Evolutionary conservation across 2,113 vertebrate genomes (phyloP).

Genomic region (Chelonoidis abingdonii): DNA sequence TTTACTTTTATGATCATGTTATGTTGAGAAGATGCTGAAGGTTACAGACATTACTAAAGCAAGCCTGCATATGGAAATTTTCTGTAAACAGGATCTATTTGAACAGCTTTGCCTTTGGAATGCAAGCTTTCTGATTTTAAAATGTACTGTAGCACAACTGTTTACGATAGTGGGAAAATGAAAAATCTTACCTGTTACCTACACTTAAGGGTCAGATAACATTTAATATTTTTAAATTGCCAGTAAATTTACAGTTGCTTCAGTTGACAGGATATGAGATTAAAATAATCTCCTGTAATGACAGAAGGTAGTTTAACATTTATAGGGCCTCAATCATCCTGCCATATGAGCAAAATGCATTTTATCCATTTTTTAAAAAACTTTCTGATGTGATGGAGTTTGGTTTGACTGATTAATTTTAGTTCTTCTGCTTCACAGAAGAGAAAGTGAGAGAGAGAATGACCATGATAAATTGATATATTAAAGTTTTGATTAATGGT

Average conservation of each 20-base stretch:
- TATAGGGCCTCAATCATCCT: conserved; percentile 35
- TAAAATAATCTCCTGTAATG: conserved; percentile 34
- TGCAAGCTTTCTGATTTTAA: conserved; percentile 1
- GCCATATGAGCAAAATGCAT: neutral
- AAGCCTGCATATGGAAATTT: neutral
- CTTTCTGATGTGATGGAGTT: conserved; percentile 41
- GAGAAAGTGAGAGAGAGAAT: conserved; percentile 41
- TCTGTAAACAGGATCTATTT: neutral
- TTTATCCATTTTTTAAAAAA: conserved; percentile 35
- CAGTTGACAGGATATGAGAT: conserved; percentile 29
- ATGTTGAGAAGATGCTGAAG: neutral
- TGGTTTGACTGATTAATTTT: conserved; percentile 75
- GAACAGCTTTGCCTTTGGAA: neutral
- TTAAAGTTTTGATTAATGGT: conserved; percentile 80
- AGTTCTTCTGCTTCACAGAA: conserved; percentile 54
- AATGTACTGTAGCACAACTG: conserved; percentile 31
- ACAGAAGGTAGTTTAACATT: conserved; percentile 29
- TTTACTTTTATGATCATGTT: neutral
- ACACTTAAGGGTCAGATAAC: neutral
- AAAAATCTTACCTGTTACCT: conserved; percentile 2
- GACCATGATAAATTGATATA: conserved; percentile 78
- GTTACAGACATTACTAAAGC: neutral
- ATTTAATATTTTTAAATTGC: conserved; percentile 53
- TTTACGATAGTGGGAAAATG: neutral
- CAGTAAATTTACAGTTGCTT: conserved; percentile 32